phyloP scores from a whole-genome alignment of 2,888 invertebrate genomes.

The Venusia cambrica region DNA sequence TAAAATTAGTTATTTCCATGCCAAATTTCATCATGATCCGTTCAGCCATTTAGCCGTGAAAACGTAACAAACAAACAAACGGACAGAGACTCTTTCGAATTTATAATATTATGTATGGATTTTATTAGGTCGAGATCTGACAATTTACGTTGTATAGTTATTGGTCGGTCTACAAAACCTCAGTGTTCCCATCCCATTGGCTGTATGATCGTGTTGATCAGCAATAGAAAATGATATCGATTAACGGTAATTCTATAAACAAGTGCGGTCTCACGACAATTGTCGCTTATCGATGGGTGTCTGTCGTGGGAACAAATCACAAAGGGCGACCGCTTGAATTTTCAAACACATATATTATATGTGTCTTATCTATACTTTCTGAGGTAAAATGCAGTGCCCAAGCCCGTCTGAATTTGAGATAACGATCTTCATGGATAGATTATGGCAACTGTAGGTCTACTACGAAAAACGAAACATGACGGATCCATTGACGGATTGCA shows the following conservation, averaged over 20 bases:
- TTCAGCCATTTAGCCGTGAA: too few relatives aligned
- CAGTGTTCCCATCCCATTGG: not conserved
- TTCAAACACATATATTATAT: constrained; percentile 48
- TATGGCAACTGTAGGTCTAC: constrained; percentile 43
- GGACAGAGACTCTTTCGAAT: too few relatives aligned
- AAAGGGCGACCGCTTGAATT: constrained; percentile 53
- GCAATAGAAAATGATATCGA: constrained; percentile 22
- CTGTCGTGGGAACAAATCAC: constrained; percentile 53
- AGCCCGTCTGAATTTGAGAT: constrained; percentile 58
- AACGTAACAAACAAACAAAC: too few relatives aligned
- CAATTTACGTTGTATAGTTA: too few relatives aligned
- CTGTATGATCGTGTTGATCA: constrained; percentile 5
- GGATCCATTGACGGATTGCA: too few relatives aligned
- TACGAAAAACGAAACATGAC: too few relatives aligned
- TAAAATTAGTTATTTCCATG: too few relatives aligned
- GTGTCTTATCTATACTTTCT: too few relatives aligned
- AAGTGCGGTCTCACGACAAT: constrained; percentile 41
- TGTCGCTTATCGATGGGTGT: constrained; percentile 47
- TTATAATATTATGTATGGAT: too few relatives aligned
- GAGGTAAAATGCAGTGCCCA: constrained; percentile 51
- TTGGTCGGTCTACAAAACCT: too few relatives aligned
- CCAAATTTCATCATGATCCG: too few relatives aligned
- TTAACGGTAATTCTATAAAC: constrained; percentile 19
- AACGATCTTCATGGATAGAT: constrained; percentile 64
- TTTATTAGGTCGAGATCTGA: too few relatives aligned